Base-by-base conservation (phyloP, 1,140 invertebrate genomes). In the Orchestia grillus region DNA sequence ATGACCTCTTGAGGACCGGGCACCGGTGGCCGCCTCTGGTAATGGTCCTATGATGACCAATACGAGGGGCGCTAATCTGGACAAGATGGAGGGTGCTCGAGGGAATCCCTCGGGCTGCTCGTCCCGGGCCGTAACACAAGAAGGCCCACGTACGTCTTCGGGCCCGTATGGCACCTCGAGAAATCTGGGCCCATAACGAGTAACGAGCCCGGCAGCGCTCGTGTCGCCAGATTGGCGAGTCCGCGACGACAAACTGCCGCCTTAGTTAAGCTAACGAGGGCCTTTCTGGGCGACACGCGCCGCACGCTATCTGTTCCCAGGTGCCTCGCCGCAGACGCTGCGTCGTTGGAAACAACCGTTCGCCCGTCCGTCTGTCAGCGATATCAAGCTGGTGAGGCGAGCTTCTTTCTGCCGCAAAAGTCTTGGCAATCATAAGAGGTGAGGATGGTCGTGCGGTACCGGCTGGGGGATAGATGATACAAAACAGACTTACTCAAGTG, bases 1-100 rank as follows among this genome's bases (percentile, higher is more conserved):
- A 94, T 45, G 92, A 44, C 88, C 88, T 91, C 88, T 91, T 91
- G 88, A 91, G 44, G 44, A 47, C 92, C 92, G 43, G 19, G 44
- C 40, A 44, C 43, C 40, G 92, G 92, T 94, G 44, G 92, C 44
- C 44, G 92, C 44, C 41, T 42, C 11, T 42, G 43, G 92, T 94
- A 94, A 94, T 94, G 92, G 92, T 94, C 11, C 92, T 45, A 94
- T 94, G 44, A 94, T 94, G 92, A 94, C 92, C 92, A 94, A 94
- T 94, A 94, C 92, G 44, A 94, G 92, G 43, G 8, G 41, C 92
- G 44, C 92, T 94, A 94, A 94, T 94, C 92, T 94, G 6, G 44
- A 44, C 92, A 94, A 94, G 92, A 94, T 94, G 36, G 92, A 94
- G 92, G 44, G 92, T 45, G 44, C 44, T 44, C 43, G 43, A 45